phyloP scores from a whole-genome alignment of 2,797 vertebrate species.

The Dicrostonyx torquatus region DNA sequence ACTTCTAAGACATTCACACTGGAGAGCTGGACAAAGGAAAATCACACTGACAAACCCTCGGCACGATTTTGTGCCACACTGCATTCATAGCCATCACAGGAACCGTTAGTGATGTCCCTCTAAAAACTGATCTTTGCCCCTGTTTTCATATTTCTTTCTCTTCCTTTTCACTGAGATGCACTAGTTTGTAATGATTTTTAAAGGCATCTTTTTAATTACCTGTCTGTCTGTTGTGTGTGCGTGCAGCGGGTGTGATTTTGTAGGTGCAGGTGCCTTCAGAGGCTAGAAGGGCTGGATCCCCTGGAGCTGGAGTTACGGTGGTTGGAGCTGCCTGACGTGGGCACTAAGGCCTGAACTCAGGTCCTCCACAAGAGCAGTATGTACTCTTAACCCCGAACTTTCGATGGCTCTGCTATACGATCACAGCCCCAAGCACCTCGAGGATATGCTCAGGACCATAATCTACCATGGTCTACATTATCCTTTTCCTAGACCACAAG shows the following conservation, averaged over 20 bases:
- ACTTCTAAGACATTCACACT: neutral
- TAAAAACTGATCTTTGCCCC: neutral
- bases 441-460: neutral
- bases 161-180: neutral
- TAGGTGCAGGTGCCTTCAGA: neutral
- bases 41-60: neutral
- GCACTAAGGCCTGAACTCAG: neutral
- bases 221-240: neutral
- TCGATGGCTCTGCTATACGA: neutral
- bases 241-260: neutral
- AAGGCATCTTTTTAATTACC: neutral
- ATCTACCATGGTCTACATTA: accelerated
- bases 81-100: neutral
- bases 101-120: neutral
- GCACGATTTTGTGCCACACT: neutral
- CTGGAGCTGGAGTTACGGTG: neutral
- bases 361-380: neutral
- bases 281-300: no score
- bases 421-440: neutral
- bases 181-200: neutral
- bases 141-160: conserved; percentile 12
- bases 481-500: neutral
- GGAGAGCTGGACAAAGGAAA: neutral
- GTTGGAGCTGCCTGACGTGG: neutral
- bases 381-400: neutral